Evolutionary conservation across 2,797 vertebrate species (phyloP), one percentile per base, ranked within the genome.

Genomic region (Alcedo quadribrachys): DNA sequence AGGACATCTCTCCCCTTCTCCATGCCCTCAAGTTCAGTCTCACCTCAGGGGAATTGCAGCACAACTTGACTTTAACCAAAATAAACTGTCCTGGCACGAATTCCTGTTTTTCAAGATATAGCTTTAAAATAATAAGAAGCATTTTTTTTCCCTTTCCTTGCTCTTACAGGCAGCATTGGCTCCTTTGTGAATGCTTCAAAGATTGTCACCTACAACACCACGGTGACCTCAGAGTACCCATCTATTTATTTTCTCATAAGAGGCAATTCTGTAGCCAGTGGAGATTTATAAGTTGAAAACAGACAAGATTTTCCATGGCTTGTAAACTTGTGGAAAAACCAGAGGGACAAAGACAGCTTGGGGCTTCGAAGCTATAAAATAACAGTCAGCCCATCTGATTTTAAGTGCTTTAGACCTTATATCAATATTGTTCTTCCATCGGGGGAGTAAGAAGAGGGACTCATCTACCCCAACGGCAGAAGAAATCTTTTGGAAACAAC

Each of bases 351-450:
- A 86, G 79, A 92, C 15, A 90, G 70, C 87, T 57, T 37, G 24
- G 33, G 74, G 58, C 73, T 92, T 81, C 20, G 1, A 93, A 54
- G n/a, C 53, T 84, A 6, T 89, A 91, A 93, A 96, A 67, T 81
- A 89, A 76, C 86, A 75, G 8, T 50, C 32, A 45, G 83, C 7
- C 28, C 48, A 86, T 89, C 57, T 84, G 85, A 94, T 91, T 94
- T 90, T 94, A 96, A 91, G 89, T 74, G 81, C 18, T 83, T 91
- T 70, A 91, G 85, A 87, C 90, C 82, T 95, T 93, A 61, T 88
- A 91, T 92, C 92, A 95, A 96, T 95, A 95, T 95, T 95, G 63
- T 75, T 89, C 51, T 95, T 96, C 62, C 73, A 65, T 7, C 1
- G 4, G 7, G 57, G 15, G 53, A 17, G 43, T 60, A 73, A 65